Conservation (phyloP, 1,140 invertebrate species). For the Cepaea nemoralis region DNA sequence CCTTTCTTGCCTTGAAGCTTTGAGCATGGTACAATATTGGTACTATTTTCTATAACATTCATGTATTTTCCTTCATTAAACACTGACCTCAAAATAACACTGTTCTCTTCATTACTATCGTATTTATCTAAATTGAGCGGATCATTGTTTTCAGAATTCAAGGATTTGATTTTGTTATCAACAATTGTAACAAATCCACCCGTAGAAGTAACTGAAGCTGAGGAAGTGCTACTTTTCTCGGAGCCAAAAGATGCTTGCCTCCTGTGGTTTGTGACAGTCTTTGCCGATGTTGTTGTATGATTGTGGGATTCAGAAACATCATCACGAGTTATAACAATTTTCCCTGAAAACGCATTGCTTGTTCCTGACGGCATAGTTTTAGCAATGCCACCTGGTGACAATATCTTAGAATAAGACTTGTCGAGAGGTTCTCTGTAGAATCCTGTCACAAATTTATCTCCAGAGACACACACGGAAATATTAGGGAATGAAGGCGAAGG, state of each 20-base stretch:
- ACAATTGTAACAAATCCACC: slow-evolving; percentile 61
- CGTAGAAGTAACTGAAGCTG: neutral
- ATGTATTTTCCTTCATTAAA: neutral
- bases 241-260: slow-evolving; percentile 3
- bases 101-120: neutral
- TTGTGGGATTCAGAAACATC: slow-evolving; percentile 8
- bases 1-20: neutral
- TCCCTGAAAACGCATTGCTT: slow-evolving; percentile 44
- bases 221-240: neutral
- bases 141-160: slow-evolving; percentile 46
- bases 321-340: slow-evolving; percentile 25
- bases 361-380: slow-evolving; percentile 45
- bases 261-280: neutral
- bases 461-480: slow-evolving; percentile 18
- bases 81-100: neutral
- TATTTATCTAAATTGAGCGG: neutral
- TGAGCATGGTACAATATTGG: neutral
- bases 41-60: neutral
- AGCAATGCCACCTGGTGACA: slow-evolving; percentile 49
- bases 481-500: neutral
- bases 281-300: neutral
- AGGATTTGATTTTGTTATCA: slow-evolving; percentile 65
- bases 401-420: slow-evolving; percentile 36
- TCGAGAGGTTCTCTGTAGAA: slow-evolving; percentile 63
- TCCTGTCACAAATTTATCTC: slow-evolving; percentile 63